Evolutionary conservation across 2,113 vertebrate genomes (phyloP).

Genomic region (Laticauda colubrina): DNA sequence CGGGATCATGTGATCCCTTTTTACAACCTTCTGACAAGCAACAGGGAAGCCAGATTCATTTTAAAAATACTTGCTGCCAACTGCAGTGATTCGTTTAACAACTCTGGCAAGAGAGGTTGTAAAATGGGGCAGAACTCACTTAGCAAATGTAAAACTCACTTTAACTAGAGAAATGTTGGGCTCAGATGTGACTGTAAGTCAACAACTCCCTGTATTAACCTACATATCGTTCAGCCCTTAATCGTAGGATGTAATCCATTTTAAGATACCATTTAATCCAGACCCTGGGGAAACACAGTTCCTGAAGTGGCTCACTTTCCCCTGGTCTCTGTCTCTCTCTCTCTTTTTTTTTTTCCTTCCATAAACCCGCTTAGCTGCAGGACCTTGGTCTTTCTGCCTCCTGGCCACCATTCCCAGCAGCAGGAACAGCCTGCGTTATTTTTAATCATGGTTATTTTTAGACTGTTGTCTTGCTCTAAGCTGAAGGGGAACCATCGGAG

Average conservation of each 20-base stretch:
- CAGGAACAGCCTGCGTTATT: slow-evolving; percentile 69
- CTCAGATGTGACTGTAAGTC: not conserved
- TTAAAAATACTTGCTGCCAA: too few species aligned
- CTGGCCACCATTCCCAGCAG: slow-evolving; percentile 34
- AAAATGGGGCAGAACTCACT: not conserved
- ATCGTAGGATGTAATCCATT: not conserved
- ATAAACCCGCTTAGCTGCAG: slow-evolving; percentile 8
- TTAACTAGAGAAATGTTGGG: not conserved
- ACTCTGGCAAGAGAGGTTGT: too few species aligned
- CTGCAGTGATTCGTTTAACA: too few species aligned
- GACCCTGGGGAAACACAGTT: not conserved
- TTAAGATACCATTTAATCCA: not conserved
- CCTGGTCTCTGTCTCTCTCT: too few species aligned
- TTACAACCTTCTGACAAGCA: too few species aligned
- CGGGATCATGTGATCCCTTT: too few species aligned
- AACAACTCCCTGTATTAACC: not conserved
- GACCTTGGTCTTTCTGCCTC: slow-evolving; percentile 31
- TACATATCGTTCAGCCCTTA: not conserved
- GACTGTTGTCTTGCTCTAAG: slow-evolving; percentile 44
- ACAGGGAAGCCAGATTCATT: too few species aligned
- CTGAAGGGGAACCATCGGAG: not conserved
- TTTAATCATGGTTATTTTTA: slow-evolving; percentile 80
- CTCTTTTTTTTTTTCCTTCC: accelerated
- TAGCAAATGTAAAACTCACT: not conserved
- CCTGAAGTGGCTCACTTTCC: not conserved